These are phyloP conservation scores for Caenorhabditis afra DNA, from an alignment of 2,888 invertebrate genomes.

Conservation along the genomic window DNA sequence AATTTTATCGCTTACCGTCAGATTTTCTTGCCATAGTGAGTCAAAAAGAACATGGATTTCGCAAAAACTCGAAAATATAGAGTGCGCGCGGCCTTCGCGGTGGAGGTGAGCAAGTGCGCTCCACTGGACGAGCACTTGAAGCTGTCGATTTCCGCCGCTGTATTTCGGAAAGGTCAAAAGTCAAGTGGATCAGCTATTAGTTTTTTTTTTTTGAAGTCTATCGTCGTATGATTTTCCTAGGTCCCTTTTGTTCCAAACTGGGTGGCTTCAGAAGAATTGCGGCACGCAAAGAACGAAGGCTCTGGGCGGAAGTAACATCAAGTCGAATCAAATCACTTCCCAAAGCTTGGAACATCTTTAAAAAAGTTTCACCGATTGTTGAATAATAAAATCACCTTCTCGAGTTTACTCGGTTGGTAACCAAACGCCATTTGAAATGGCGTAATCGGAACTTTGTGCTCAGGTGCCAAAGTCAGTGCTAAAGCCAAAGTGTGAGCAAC, in stretches of 20 bases:
- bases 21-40: no score
- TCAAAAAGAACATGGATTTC: no score
- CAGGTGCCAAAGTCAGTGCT: constrained; percentile 61
- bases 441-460: constrained; percentile 55
- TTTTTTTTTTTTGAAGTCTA: constrained; percentile 8
- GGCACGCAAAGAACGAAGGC: constrained; percentile 52
- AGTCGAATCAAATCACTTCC: constrained; percentile 60
- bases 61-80: no score
- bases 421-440: constrained; percentile 44
- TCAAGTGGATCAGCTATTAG: no score
- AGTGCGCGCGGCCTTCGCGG: no score
- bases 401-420: constrained; percentile 44
- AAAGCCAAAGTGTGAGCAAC: constrained; percentile 62
- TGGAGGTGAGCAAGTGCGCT: no score
- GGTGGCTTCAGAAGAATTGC: constrained; percentile 63
- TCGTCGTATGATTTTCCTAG: constrained; percentile 36
- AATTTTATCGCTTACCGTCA: no score
- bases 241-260: constrained; percentile 21
- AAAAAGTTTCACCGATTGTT: neutral
- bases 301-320: constrained; percentile 48
- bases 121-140: no score
- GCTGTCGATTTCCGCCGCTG: no score
- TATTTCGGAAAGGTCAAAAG: no score
- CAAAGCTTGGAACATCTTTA: constrained; percentile 62
- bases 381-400: constrained; percentile 25